A percentile compares a stretch with the other conserved stretches of the same genome.
These are phyloP conservation scores for Leptoclinus maculatus DNA, from an alignment of 2,797 vertebrate species.

Conservation along the genomic window DNA sequence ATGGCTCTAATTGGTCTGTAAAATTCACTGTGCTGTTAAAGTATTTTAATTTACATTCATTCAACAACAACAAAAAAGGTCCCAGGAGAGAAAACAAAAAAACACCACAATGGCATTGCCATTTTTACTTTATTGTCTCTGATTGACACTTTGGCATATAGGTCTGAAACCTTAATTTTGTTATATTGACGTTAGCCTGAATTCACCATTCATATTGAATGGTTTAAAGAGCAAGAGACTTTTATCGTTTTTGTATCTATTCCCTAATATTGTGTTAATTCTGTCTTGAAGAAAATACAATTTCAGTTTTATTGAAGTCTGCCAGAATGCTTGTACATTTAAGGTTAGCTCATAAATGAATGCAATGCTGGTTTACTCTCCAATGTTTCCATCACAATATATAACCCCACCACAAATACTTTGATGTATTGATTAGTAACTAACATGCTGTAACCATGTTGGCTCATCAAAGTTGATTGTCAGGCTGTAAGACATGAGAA, in stretches of 20 bases:
- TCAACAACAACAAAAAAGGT: neutral
- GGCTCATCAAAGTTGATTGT: neutral
- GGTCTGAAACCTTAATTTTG: neutral
- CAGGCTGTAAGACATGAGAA: neutral
- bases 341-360: neutral
- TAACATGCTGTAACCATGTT: neutral
- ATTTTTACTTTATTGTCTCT: neutral
- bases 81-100: neutral
- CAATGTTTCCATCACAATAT: neutral
- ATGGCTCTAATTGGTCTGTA: slow-evolving; percentile 43
- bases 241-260: slow-evolving; percentile 1
- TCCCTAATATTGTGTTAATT: neutral
- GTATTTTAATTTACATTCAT: neutral
- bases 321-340: neutral
- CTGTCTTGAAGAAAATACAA: neutral
- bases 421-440: neutral
- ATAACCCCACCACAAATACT: neutral
- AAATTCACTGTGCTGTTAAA: slow-evolving; percentile 14
- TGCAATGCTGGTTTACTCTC: neutral
- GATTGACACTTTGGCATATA: neutral
- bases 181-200: neutral
- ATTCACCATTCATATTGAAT: neutral
- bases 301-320: neutral
- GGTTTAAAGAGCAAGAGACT: neutral
- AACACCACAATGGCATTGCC: neutral